Evolutionary conservation across 2,113 vertebrate genomes (phyloP), one percentile per base, ranked within the genome.

Genomic region (Zosterops borbonicus): DNA sequence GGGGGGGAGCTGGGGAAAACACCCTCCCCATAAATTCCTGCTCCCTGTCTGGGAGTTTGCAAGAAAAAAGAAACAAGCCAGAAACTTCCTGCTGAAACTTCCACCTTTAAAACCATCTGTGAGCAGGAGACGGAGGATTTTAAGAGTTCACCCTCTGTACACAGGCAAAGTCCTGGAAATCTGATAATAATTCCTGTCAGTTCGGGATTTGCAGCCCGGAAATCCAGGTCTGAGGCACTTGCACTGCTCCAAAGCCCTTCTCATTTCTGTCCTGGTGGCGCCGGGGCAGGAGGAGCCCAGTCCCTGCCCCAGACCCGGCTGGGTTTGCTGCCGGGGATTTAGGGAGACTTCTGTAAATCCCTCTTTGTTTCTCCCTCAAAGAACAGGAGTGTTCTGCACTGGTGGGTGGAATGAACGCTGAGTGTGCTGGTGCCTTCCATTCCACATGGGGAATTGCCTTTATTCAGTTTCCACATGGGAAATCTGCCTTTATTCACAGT

Each of bases 371-470:
- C 29, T 41, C 24, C 27, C 82, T 7, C 23, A 15, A 22, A 49
- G 29, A 18, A 3, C 17, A 14, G 24, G 44, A 52, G 56, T 9
- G 25, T 3, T 79, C 24, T 52, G 69, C 21, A 42, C 55, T 49
- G 69, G 39, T 41, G 63, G 47, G 35, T 0, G 5, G 46, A 21
- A 23, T 3, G 39, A 63, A 23, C 2, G 0, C 2, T 0, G 14
- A 28, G 35, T 37, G 23, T n/a, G 64, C 88, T 10, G 15, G 18
- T 63, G 49, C 65, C 60, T 25, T 3, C 42, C n/a, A 21, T 28
- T 44, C 5, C 1, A 7, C 4, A 2, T 2, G 65, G 39, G 31
- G n/a, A n/a, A n/a, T n/a, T 74, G 44, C 41, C 33, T 50, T 50
- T 7, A 15, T 21, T 39, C 46, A 47, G 21, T 22, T 47, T 47